These are phyloP conservation scores for Amazonetta brasiliensis DNA, from an alignment of 2,797 vertebrate genomes.

Conservation along the genomic window DNA sequence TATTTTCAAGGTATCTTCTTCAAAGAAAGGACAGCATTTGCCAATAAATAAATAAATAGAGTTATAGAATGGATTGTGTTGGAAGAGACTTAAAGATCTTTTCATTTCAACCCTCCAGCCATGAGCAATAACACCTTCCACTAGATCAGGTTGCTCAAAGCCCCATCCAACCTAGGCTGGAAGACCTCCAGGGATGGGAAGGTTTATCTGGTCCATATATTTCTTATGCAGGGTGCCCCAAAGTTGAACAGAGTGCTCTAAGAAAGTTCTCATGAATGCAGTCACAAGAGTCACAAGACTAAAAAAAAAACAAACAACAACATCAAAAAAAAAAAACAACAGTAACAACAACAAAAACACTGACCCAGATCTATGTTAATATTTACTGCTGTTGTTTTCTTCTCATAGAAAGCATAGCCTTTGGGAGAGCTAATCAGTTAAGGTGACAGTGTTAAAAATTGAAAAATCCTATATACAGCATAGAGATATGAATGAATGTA, in stretches of 20 bases:
- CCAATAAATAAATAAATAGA: not conserved
- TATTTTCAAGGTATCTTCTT: not conserved
- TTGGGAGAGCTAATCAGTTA: not conserved
- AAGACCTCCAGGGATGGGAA: too few relatives aligned
- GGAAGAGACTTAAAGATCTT: too few relatives aligned
- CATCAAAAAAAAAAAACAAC: not conserved
- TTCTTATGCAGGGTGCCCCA: not conserved
- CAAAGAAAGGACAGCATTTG: not conserved
- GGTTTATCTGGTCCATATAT: not conserved
- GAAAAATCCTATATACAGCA: not conserved
- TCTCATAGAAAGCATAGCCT: not conserved
- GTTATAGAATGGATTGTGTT: too few relatives aligned
- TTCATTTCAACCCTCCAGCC: too few relatives aligned
- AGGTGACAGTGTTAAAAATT: not conserved
- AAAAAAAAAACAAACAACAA: not conserved
- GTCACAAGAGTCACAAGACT: not conserved
- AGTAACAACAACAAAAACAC: not conserved
- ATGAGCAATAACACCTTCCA: too few relatives aligned
- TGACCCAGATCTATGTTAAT: not conserved
- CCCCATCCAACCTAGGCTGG: too few relatives aligned
- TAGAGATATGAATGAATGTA: not conserved
- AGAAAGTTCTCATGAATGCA: not conserved
- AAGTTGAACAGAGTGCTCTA: not conserved
- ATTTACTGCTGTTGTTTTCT: not conserved
- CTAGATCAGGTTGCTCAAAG: too few relatives aligned